Base-by-base conservation (phyloP, 2,113 vertebrate genomes). In the Megaceryle maxima region DNA sequence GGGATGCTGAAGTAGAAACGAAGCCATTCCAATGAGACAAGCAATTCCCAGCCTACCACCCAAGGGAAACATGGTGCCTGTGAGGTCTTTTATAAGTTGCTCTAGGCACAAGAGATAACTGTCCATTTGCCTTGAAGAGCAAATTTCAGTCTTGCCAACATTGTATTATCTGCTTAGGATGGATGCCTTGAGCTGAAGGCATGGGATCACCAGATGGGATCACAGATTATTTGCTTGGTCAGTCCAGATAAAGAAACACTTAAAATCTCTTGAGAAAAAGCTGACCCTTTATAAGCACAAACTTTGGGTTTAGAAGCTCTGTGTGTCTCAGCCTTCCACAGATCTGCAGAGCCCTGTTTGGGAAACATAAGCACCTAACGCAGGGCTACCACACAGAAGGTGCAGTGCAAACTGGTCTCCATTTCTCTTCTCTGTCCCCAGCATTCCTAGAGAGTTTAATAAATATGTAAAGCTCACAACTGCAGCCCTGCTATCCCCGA, bases 391-490 rank as follows among this genome's bases (percentile, higher is more conserved):
- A 59, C 72, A 69, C 67, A 80, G 37, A 89, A 89, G 63, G 62
- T 57, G 6, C 53, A 19, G 59, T 1, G 3, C 39, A 89, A 92
- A 94, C 57, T 73, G 50, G 62, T 68, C 80, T 69, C 90, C 39
- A 14, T 50, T 89, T 92, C 87, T 81, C 86, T 82, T 29, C 80
- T 92, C 95, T 79, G 43, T 18, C 89, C 62, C 57, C 91, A 93
- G 83, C 92, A 95, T 96, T 94, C 95, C 93, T 97, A 75, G 87
- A 94, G 76, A 96, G 92, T 96, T 97, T 96, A 97, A 97, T 96
- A 94, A 96, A 97, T 95, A 92, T 95, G 96, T 96, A 97, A 97
- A 96, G 76, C 88, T 95, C 17, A 13, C 41, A 84, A 91, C 76
- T 25, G 33, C 89, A 88, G 88, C 59, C 63, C 72, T 79, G 83